Percentiles rank a stretch among this genome's conserved stretches.
Conservation (phyloP, 1,140 invertebrate species). For the Pentalonia nigronervosa region DNA sequence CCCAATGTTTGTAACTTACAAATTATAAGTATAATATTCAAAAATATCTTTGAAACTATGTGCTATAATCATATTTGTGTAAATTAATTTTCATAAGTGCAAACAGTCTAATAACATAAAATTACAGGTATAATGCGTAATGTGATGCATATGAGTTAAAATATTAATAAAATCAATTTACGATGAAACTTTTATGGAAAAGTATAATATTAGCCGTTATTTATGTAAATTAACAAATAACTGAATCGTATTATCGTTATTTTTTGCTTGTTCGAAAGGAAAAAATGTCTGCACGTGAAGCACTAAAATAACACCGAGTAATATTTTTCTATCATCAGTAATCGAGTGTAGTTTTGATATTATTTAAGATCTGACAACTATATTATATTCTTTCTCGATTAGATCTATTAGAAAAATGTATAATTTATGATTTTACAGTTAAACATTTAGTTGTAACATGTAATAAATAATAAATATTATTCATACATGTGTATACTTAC, state of each 20-base stretch:
- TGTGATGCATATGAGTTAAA: neutral
- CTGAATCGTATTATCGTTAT: neutral
- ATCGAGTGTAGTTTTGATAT: no score
- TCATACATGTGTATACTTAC: no score
- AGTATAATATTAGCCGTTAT: neutral
- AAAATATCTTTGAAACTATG: neutral
- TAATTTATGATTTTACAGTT: neutral
- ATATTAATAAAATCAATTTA: neutral
- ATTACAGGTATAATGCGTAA: no score
- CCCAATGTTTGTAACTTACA: neutral
- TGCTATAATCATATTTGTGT: neutral
- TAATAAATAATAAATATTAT: neutral
- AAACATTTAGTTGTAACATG: neutral
- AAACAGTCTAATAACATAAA: no score
- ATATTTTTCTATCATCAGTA: neutral
- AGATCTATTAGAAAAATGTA: neutral
- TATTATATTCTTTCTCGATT: neutral
- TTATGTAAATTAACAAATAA: neutral
- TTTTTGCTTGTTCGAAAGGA: no score
- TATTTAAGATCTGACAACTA: neutral
- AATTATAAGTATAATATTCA: neutral
- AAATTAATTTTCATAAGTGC: neutral
- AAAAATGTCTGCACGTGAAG: no score
- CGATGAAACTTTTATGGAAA: neutral
- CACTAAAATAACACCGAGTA: neutral